Percentiles rank a stretch among this genome's conserved stretches.
Conservation (phyloP, 2,888 invertebrate species). For the Drosophila meridiana region DNA sequence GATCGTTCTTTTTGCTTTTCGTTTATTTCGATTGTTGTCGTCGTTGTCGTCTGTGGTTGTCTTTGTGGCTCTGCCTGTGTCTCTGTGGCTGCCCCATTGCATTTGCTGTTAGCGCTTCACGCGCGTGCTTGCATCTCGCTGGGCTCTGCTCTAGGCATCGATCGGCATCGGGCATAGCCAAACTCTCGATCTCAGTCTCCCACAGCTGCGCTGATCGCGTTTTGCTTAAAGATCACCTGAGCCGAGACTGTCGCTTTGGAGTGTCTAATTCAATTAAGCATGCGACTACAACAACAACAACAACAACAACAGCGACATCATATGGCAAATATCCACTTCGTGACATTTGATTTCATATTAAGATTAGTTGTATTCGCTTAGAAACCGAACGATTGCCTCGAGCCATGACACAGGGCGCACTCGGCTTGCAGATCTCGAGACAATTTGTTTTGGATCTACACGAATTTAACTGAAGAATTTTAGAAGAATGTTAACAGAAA, state of each 20-base stretch:
- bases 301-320: slow-evolving; percentile 13
- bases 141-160: slow-evolving; percentile 41
- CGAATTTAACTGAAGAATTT: background rate
- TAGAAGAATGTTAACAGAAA: background rate
- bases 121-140: slow-evolving; percentile 70
- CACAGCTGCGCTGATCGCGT: slow-evolving; percentile 11
- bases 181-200: slow-evolving; percentile 8
- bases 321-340: slow-evolving; percentile 71
- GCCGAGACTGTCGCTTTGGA: slow-evolving; percentile 17
- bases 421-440: slow-evolving; percentile 43
- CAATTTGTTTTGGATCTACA: slow-evolving; percentile 56
- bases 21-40: slow-evolving; percentile 71
- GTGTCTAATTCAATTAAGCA: slow-evolving; percentile 68
- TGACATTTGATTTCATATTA: slow-evolving; percentile 77
- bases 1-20: slow-evolving; percentile 41
- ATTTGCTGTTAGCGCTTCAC: slow-evolving; percentile 66
- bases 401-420: background rate
- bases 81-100: slow-evolving; percentile 42
- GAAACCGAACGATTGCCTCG: slow-evolving; percentile 14
- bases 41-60: slow-evolving; percentile 39
- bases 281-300: slow-evolving; percentile 28
- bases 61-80: slow-evolving; percentile 36
- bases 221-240: slow-evolving; percentile 63
- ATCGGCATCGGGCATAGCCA: slow-evolving; percentile 17
- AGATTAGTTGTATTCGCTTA: slow-evolving; percentile 52